Evolutionary conservation across 1,140 invertebrate genomes (phyloP), one percentile per base, ranked within the genome.

Genomic region (Hormaphis cornu): DNA sequence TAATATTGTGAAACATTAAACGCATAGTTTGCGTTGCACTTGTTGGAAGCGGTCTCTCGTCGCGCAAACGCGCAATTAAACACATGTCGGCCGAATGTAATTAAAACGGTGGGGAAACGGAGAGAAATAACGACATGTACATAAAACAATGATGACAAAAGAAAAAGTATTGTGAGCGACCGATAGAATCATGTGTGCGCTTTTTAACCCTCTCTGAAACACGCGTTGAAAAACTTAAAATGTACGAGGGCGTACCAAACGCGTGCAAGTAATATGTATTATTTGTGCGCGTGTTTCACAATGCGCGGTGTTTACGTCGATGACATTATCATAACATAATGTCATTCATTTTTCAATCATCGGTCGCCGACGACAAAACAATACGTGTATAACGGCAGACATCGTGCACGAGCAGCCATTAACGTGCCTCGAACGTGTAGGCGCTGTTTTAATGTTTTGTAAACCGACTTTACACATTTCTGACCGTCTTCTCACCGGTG

Each of bases 291-390:
- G 18, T 44, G 18, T 14, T 8, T 14, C 37, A 46, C 16, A 46
- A 22, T 50, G 46, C 46, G 18, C 42, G 22, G 6, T 16, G n/a
- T 16, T 42, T 37, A 42, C 20, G 12, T 10, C 18, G 61, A 48
- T 33, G 44, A 48, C 18, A n/a, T 16, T n/a, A n/a, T 66, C 61
- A 50, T 66, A n/a, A n/a, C n/a, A n/a, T n/a, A n/a, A n/a, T n/a
- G n/a, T n/a, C n/a, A 66, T 50, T 66, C 35, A 48, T 66, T 50
- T 50, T 66, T 66, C 61, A 48, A 66, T 50, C 61, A 35, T 50
- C 40, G 58, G 20, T 44, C 40, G 58, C 40, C 58, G 58, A 7
- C 42, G 16, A 48, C 61, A 30, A 66, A 66, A 66, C 61, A 66
- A 66, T 66, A 58, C 20, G 20, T 40, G 33, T 33, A 58, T 63